Conservation (phyloP, 2,113 vertebrate genomes). For the Naja naja region DNA sequence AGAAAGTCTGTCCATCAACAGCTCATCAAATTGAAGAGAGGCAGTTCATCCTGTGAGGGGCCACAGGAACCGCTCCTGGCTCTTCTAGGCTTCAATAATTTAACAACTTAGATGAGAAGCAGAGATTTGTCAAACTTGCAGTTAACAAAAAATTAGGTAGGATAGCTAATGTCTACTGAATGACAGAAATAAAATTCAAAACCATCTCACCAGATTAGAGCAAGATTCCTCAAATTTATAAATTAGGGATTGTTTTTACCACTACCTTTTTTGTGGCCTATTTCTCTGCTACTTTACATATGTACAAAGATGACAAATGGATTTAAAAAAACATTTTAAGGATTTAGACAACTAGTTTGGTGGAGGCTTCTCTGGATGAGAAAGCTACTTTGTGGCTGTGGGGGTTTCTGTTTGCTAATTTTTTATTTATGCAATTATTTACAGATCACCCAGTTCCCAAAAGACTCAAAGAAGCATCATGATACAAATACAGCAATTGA, state of each 20-base stretch:
- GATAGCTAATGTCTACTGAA: not conserved
- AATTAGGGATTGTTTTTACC: not conserved
- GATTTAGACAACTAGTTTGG: not conserved
- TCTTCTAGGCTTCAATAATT: not conserved
- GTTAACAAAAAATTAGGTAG: not conserved
- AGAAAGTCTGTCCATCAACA: not conserved
- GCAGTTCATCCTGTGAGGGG: not conserved
- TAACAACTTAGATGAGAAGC: not conserved
- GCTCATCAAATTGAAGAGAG: not conserved
- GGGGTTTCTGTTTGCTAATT: not conserved
- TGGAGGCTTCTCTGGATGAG: not conserved
- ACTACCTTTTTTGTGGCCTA: not conserved
- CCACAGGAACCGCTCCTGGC: not conserved
- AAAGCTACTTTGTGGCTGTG: not conserved
- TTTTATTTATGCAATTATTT: not conserved
- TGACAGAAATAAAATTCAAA: not conserved
- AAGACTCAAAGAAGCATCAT: not conserved
- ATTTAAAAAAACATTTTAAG: not conserved
- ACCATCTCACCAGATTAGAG: not conserved
- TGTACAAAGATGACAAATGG: not conserved
- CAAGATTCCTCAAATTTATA: not conserved
- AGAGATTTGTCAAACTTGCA: not conserved
- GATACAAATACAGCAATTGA: not conserved
- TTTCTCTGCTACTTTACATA: not conserved
- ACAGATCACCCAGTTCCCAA: not conserved